Base-by-base conservation (phyloP, 2,888 invertebrate species). In the Chorisops tibialis region DNA sequence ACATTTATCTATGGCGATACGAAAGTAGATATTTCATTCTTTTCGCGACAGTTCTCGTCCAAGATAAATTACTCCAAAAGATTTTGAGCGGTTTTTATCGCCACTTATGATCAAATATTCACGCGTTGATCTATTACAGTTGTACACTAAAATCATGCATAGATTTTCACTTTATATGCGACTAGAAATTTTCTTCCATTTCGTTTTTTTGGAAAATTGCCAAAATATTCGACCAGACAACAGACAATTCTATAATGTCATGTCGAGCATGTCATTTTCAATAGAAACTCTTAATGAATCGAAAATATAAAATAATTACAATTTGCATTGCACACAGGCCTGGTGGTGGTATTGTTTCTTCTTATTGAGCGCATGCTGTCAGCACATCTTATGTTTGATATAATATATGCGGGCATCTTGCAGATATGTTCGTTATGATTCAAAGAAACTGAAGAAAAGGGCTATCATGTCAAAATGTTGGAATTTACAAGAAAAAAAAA, bases 281-380 rank as follows among this genome's bases (percentile, higher is more conserved):
- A 64, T 64, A 64, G 64, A 68, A 71, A 70, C 72, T 73, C 71
- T 70, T 73, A 75, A 74, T 74, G 75, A 72, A 70, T 74, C 71
- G 72, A 73, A 74, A 70, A 74, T 73, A 70, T 72, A 70, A 74
- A 73, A 72, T 73, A 74, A 75, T 75, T 73, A 69, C 72, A 37
- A 62, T 43, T 48, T 64, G 54, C 62, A 51, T 48, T 64, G 54
- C 62, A 51, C 38, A 56, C n/a, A n/a, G n/a, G n/a, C n/a, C n/a
- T n/a, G n/a, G n/a, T 48, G 61, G 50, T 45, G 52, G 61, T 45
- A 64, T 64, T 64, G 63, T 64, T n/a, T n/a, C n/a, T n/a, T 61
- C 52, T 61, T 58, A 47, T 58, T 47, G 45, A 37, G 56, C 37
- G 51, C 35, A 6, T 24, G 21, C 56, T 56, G 43, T 56, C 56